phyloP scores from a whole-genome alignment of 1,140 invertebrate genomes.

The Arctopsyche grandis region DNA sequence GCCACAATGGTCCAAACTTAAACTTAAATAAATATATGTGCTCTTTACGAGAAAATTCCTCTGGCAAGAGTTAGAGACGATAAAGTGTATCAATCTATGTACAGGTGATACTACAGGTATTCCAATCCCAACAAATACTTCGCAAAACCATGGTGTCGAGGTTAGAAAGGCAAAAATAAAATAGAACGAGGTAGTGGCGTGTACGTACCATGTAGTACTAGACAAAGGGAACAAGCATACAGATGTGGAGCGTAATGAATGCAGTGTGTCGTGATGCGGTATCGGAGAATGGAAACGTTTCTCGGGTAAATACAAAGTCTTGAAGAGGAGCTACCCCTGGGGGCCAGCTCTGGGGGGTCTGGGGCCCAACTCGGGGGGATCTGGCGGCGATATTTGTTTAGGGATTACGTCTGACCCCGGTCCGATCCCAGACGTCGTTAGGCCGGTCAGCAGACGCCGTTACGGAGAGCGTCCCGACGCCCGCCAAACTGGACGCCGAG shows the following conservation, averaged over 20 bases:
- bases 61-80: too few species aligned
- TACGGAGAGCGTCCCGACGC: background rate
- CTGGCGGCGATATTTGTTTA: conserved; percentile 53
- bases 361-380: too few species aligned
- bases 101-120: too few species aligned
- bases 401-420: conserved; percentile 53
- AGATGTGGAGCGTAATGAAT: conserved; percentile 18
- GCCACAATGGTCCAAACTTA: too few species aligned
- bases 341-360: conserved; percentile 12
- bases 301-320: conserved; percentile 23
- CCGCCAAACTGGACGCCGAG: background rate
- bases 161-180: background rate
- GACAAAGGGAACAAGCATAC: background rate
- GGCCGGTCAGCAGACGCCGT: conserved; percentile 43
- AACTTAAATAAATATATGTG: too few species aligned
- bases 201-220: background rate
- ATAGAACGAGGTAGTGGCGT: background rate
- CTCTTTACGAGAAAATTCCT: too few species aligned
- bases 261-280: conserved; percentile 7
- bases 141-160: too few species aligned
- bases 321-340: conserved; percentile 26
- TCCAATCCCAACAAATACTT: too few species aligned
- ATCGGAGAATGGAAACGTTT: conserved; percentile 1
- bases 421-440: conserved; percentile 54
- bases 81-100: too few species aligned